Percentiles rank a stretch among this genome's conserved stretches.
Conservation (phyloP, 2,113 vertebrate species). For the Dipodomys stephensi region DNA sequence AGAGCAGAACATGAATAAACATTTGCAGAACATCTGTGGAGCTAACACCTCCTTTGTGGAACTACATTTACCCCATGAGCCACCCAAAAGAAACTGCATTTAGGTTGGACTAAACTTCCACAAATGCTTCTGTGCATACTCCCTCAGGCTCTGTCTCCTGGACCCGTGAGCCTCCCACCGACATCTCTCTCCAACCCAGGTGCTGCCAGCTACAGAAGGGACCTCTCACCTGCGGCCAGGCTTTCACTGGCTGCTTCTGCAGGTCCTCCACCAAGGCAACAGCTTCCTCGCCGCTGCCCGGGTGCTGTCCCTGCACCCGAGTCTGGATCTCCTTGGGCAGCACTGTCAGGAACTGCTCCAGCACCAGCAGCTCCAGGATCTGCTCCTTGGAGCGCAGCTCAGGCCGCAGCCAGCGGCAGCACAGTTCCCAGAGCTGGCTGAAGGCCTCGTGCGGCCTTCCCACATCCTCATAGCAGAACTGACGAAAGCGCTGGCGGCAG, state of each 20-base stretch:
- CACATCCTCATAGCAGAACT: slow-evolving; percentile 73
- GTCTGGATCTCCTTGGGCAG: slow-evolving; percentile 63
- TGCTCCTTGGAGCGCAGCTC: slow-evolving; percentile 82
- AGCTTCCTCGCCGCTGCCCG: slow-evolving; percentile 75
- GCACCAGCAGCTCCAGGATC: slow-evolving; percentile 81
- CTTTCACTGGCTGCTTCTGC: slow-evolving; percentile 63
- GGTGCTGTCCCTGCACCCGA: slow-evolving; percentile 68
- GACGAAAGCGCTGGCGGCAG: slow-evolving; percentile 79
- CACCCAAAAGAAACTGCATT: slow-evolving; percentile 8
- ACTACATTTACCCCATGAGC: not conserved
- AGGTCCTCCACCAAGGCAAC: slow-evolving; percentile 80
- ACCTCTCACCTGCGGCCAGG: slow-evolving; percentile 70
- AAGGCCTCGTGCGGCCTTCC: slow-evolving; percentile 79
- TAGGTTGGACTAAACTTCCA: not conserved
- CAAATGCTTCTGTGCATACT: not conserved
- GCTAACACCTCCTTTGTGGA: not conserved
- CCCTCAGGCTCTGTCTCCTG: not conserved
- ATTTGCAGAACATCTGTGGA: not conserved
- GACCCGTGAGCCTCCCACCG: not conserved
- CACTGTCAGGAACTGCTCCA: slow-evolving; percentile 82
- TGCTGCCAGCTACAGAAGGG: not conserved
- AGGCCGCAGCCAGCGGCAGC: slow-evolving; percentile 80
- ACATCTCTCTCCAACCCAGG: not conserved
- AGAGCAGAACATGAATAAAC: not conserved
- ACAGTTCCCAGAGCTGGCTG: slow-evolving; percentile 84